Conservation (phyloP, 2,113 vertebrate species). For the Pleuronectes platessa region DNA sequence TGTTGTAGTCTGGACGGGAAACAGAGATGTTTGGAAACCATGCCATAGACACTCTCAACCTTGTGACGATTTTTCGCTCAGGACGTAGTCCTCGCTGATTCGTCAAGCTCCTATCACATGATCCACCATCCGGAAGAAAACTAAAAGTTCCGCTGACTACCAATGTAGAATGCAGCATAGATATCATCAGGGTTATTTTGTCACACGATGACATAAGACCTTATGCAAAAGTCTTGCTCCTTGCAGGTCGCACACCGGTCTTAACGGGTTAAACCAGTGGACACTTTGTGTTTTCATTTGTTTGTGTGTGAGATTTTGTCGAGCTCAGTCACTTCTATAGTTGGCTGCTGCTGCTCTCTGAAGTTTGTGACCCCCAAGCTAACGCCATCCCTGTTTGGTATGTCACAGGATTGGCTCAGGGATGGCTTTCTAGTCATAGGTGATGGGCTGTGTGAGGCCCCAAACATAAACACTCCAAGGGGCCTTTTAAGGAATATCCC, state of each 20-base stretch:
- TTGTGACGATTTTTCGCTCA: too few species aligned
- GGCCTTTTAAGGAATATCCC: slow-evolving; percentile 67
- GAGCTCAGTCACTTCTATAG: slow-evolving; percentile 7
- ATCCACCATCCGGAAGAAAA: too few species aligned
- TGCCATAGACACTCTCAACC: too few species aligned
- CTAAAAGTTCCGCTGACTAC: too few species aligned
- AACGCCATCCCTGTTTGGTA: slow-evolving; percentile 19
- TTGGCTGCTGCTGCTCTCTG: slow-evolving; percentile 1
- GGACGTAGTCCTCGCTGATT: too few species aligned
- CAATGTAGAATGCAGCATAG: too few species aligned
- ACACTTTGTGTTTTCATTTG: slow-evolving; percentile 10
- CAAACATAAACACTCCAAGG: slow-evolving; percentile 15
- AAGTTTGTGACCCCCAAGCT: slow-evolving; percentile 5
- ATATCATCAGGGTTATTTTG: background rate
- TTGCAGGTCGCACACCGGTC: background rate
- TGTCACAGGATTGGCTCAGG: slow-evolving; percentile 15
- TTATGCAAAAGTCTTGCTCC: background rate
- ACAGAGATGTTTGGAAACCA: too few species aligned
- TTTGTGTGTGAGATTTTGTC: background rate
- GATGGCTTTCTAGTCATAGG: slow-evolving; percentile 32
- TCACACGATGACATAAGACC: background rate
- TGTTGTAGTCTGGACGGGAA: too few species aligned
- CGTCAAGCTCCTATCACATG: too few species aligned
- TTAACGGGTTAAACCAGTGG: background rate
- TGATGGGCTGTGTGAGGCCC: slow-evolving; percentile 50